Base-by-base conservation (phyloP, 2,113 vertebrate genomes). In the Mystacornis crossleyi region DNA sequence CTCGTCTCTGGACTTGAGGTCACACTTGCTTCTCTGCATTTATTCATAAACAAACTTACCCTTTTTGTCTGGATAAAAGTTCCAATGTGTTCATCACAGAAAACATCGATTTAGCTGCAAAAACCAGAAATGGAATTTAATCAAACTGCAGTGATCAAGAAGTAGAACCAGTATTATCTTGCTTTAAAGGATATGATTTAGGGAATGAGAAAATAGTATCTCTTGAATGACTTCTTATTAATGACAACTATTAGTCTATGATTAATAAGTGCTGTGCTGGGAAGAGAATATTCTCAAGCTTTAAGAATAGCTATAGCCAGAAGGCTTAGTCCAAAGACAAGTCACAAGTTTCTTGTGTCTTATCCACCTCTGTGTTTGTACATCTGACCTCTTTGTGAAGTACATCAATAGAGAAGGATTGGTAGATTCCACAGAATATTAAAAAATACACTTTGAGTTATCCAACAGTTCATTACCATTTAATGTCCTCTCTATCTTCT, bases 401-500 rank as follows among this genome's bases (percentile, higher is more conserved):
- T 91, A 85, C 38, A 55, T 33, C 24, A 54, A 20, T 2, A 65
- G 26, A 75, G 36, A 88, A 69, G 45, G 36, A 83, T 34, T 26
- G 38, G 33, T 36, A 92, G 29, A 67, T 65, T 62, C 43, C 54
- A 80, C 0, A 62, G 26, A 88, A 88, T 21, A 79, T 51, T 86
- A 14, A 36, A 77, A 79, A 54, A 69, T 24, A 62, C 23, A 43
- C 31, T 80, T 80, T 57, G 26, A 93, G 18, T 86, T 90, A 70
- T 90, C 42, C 31, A 61, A 53, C 38, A 84, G 48, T 13, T 89
- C 8, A 5, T 97, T 98, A 99, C 99, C 98, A 34, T 97, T 98
- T 74, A 98, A 92, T 4, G 93, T 98, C 90, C 97, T 97, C 57
- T 98, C 96, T 81, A 99, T 97, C 96, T 97, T 98, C 95, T 98